phyloP scores from a whole-genome alignment of 2,113 vertebrate genomes.

The Xiphias gladius region DNA sequence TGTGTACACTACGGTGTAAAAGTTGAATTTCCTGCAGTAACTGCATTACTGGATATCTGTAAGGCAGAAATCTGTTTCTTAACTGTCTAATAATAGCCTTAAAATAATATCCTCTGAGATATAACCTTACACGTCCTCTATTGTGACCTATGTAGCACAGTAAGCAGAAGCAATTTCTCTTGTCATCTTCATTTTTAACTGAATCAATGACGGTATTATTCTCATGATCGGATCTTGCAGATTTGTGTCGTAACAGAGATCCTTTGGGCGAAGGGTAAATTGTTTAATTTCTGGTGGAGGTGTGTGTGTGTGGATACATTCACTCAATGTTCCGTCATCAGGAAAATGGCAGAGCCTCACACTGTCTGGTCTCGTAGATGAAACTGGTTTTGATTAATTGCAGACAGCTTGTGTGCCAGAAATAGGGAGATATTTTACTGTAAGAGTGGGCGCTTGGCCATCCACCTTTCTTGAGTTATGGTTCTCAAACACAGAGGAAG shows the following conservation, averaged over 20 bases:
- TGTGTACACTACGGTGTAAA: background rate
- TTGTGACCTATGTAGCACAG: slow-evolving; percentile 6
- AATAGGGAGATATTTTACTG: slow-evolving; percentile 40
- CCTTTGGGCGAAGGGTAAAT: slow-evolving; percentile 43
- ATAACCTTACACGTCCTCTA: slow-evolving; percentile 28
- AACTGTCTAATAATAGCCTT: slow-evolving; percentile 3
- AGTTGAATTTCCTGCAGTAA: slow-evolving; percentile 1
- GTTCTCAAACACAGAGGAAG: slow-evolving; percentile 23
- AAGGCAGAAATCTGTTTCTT: background rate
- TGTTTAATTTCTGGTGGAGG: slow-evolving; percentile 55
- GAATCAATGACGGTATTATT: slow-evolving; percentile 52
- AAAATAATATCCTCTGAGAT: slow-evolving; percentile 6
- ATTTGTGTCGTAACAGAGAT: slow-evolving; percentile 62
- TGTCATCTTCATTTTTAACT: slow-evolving; percentile 50
- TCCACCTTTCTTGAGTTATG: slow-evolving; percentile 24
- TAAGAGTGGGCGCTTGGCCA: slow-evolving; percentile 22
- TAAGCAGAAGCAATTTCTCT: slow-evolving; percentile 34
- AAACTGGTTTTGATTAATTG: slow-evolving; percentile 55
- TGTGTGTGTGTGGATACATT: slow-evolving; percentile 39
- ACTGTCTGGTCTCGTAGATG: slow-evolving; percentile 43
- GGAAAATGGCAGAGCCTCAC: slow-evolving; percentile 36
- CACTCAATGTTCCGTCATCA: slow-evolving; percentile 60
- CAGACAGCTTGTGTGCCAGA: slow-evolving; percentile 32
- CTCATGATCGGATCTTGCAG: slow-evolving; percentile 56
- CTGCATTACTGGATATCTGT: background rate